Base-by-base conservation (phyloP, 2,113 vertebrate species). In the Scopus umbretta region DNA sequence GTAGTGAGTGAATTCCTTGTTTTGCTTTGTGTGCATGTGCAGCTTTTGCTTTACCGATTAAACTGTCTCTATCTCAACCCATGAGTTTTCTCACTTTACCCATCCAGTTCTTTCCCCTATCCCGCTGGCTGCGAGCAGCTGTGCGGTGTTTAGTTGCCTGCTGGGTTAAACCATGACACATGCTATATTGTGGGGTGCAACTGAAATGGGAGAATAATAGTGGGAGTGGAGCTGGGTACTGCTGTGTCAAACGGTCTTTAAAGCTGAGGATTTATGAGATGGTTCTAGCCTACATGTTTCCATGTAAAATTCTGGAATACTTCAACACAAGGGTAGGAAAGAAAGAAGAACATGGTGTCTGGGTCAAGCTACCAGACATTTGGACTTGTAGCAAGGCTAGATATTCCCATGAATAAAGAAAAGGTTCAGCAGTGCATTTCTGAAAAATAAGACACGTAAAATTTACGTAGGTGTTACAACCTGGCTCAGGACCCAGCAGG, bases 281-380 rank as follows among this genome's bases (percentile, higher is more conserved):
- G 16, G 53, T 30, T 75, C 17, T 21, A 22, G n/a, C 4, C 13
- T 74, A 55, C 15, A 1, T 6, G 15, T 27, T 79, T 58, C 66
- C 20, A 2, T 32, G 25, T 52, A 61, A 75, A 87, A 82, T 38
- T 27, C 36, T 66, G 49, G 16, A 38, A 19, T n/a, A 23, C 10
- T 72, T 62, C 34, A 75, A 18, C 14, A 29, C 6, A 10, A 56
- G 13, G 21, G 18, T 14, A 26, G 61, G 25, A 68, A 81, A 40
- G 71, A 56, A 79, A 66, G 40, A 58, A 36, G 7, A 61, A 23
- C 6, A 2, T 3, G 8, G 16, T 47, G 18, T 42, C 34, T 87
- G 43, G 11, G 40, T 49, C 25, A 45, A 65, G 27, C 4, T 21
- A 0, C 7, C 1, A 19, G 36, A 10, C 1, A 1, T 18, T 13